These are phyloP conservation scores for Taeniopygia guttata DNA, from an alignment of 2,797 vertebrate species.

Conservation along the genomic window DNA sequence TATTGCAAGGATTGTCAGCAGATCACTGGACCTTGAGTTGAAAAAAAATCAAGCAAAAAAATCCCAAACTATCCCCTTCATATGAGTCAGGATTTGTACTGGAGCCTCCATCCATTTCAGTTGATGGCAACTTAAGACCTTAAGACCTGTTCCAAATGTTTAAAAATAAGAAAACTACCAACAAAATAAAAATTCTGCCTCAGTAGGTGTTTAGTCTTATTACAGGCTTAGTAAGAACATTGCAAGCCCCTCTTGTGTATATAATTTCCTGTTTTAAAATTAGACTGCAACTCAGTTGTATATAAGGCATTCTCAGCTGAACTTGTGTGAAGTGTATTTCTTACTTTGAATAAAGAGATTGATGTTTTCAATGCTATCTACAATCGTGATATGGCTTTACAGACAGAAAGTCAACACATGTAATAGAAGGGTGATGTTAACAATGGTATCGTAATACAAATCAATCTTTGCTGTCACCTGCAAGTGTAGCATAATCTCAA, in stretches of 20 bases:
- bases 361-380: conserved; percentile 15
- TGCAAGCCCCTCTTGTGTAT: not conserved
- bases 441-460: not conserved
- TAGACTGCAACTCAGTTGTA: conserved; percentile 14
- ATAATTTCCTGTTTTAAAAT: conserved; percentile 24
- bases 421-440: not conserved
- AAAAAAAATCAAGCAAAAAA: not conserved
- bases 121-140: not conserved
- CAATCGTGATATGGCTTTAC: not conserved
- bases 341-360: not conserved
- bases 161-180: not conserved
- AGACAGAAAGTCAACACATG: not conserved
- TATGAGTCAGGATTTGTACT: not conserved
- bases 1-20: not conserved
- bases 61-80: not conserved
- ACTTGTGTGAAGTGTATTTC: not conserved
- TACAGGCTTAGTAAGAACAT: conserved; percentile 9
- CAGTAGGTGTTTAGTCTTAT: not conserved
- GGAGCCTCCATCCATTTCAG: not conserved
- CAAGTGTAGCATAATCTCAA: conserved; percentile 1
- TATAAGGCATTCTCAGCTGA: conserved; percentile 5
- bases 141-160: not conserved
- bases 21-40: not conserved
- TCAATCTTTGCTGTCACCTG: conserved; percentile 10
- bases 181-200: not conserved